Conservation (phyloP, 2,888 invertebrate species). For the Laothoe populi region DNA sequence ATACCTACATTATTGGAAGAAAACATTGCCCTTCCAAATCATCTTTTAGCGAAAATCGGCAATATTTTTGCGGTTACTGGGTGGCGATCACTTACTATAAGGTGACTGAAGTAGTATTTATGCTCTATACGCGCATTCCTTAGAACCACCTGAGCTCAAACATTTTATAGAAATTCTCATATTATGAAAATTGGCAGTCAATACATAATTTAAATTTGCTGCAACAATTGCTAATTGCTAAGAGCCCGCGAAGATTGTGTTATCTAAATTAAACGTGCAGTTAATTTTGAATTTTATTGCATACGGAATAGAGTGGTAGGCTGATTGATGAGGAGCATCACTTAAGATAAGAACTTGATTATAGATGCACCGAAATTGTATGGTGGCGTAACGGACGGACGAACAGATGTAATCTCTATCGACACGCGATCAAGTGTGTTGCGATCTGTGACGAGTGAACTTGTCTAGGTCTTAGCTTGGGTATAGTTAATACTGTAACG, state of each 20-base stretch:
- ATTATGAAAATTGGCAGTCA: neutral
- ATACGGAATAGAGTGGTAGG: neutral
- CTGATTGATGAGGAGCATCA: too few relatives aligned
- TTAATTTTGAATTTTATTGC: neutral
- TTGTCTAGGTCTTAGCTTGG: too few relatives aligned
- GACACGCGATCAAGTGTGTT: neutral
- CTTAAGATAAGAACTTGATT: neutral
- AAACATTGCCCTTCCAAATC: too few relatives aligned
- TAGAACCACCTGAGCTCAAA: too few relatives aligned
- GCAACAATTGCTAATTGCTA: conserved; percentile 10
- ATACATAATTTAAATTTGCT: neutral
- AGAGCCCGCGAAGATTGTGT: neutral
- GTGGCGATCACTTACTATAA: too few relatives aligned
- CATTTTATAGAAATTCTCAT: neutral
- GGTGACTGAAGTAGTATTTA: too few relatives aligned
- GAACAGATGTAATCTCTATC: conserved; percentile 1
- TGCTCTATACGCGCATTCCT: too few relatives aligned
- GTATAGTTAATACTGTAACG: too few relatives aligned
- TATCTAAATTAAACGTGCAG: neutral
- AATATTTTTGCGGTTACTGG: too few relatives aligned
- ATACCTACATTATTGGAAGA: too few relatives aligned
- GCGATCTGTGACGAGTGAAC: conserved; percentile 11
- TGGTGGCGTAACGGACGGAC: neutral
- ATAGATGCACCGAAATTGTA: neutral
- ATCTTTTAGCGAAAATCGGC: too few relatives aligned